Evolutionary conservation across 2,888 invertebrate genomes (phyloP).

Genomic region (Zaprionus lineosus): DNA sequence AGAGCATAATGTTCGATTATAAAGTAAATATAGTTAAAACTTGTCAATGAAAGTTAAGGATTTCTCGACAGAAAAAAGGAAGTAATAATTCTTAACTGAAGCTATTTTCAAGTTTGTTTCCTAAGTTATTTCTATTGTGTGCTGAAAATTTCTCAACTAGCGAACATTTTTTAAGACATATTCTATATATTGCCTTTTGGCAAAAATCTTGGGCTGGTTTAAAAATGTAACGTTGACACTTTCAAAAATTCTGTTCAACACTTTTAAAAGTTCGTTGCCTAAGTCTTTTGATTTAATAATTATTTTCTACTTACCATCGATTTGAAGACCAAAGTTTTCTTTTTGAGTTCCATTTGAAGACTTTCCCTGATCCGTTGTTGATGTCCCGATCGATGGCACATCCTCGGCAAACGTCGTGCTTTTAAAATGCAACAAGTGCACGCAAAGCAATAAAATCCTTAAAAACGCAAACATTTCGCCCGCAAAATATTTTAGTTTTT

Average conservation of each 20-base stretch:
- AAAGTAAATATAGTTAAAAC: too few species aligned
- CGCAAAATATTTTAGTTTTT: conserved; percentile 28
- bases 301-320: conserved; percentile 14
- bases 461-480: conserved; percentile 66
- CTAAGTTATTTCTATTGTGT: conserved; percentile 20
- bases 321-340: conserved; percentile 61
- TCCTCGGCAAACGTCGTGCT: conserved; percentile 49
- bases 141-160: too few species aligned
- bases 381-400: conserved; percentile 39
- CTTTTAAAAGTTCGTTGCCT: conserved; percentile 38
- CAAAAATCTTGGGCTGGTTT: too few species aligned
- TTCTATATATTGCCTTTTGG: too few species aligned
- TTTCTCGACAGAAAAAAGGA: too few species aligned
- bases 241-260: background rate
- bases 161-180: too few species aligned
- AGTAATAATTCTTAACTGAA: too few species aligned
- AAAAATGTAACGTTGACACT: too few species aligned
- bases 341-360: conserved; percentile 29
- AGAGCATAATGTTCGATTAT: too few species aligned
- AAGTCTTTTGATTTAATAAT: conserved; percentile 28
- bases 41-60: too few species aligned
- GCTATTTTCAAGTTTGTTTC: conserved; percentile 7
- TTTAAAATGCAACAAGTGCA: conserved; percentile 76
- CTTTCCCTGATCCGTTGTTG: conserved; percentile 35
- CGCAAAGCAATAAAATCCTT: conserved; percentile 67